Evolutionary conservation across 2,888 invertebrate species (phyloP), one percentile per base, ranked within the genome.

Genomic region (Hanleya hanleyi): DNA sequence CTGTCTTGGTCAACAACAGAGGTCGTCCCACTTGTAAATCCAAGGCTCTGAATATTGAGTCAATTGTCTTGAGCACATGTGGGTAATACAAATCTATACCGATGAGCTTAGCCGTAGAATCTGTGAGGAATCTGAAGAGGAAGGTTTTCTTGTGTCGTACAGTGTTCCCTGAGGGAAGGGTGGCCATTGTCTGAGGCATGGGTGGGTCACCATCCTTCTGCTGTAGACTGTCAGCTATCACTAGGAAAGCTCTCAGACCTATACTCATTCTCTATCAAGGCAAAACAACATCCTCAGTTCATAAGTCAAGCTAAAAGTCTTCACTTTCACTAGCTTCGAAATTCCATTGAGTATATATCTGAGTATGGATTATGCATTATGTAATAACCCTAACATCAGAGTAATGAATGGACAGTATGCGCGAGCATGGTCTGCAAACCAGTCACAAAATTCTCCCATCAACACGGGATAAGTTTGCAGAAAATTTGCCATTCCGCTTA

Each of bases 121-220:
- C 98, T 0, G 99, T 87, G 57, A 90, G 77, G 83, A 89, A 93
- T 89, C 98, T 98, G 89, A 97, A 98, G 3, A 99, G 92, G 90
- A 97, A 98, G 0, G 98, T 98, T 90, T 98, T 97, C 90, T 98
- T 97, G 0, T 98, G 96, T 37, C 98, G 93, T 74, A 97, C 92
- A 0, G 98, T 98, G 89, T 97, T 97, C 0, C 98, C 98, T 0
- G 98, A 98, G 0, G 98, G 98, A 70, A 98, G 91, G 0, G 96
- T 96, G 0, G 97, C 97, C 73, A 97, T 96, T 0, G 97, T 97
- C 79, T 98, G 93, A 0, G 99, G 99, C 99, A 99, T 99, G 0
- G 98, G 99, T 0, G 99, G 99, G 86, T 99, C 98, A 0, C 98
- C 98, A 89, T 99, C 99, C 87, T 98, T 98, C 90, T 99, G 99